Conservation (phyloP, 2,113 vertebrate genomes). For the Ameiurus melas region DNA sequence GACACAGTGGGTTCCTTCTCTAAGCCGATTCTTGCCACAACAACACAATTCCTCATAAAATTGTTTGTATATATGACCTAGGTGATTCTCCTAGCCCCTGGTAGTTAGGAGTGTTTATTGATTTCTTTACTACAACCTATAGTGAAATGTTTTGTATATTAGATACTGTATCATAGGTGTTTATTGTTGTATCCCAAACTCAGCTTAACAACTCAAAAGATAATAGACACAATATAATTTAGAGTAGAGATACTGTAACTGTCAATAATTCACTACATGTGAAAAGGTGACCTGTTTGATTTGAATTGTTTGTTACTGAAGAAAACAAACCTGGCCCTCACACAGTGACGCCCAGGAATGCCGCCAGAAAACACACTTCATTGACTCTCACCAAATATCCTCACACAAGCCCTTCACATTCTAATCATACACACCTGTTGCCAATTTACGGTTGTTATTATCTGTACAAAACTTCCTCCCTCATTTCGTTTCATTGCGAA, state of each 20-base stretch:
- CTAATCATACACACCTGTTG: too few species aligned
- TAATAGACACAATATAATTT: neutral
- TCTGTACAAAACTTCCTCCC: too few species aligned
- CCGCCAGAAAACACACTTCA: neutral
- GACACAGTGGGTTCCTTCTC: neutral
- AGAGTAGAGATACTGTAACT: slow-evolving; percentile 21
- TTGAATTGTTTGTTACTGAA: neutral
- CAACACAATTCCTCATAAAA: neutral
- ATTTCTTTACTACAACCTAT: too few species aligned
- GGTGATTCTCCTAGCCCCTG: neutral
- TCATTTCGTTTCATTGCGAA: too few species aligned
- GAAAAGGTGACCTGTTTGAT: neutral
- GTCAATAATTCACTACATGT: slow-evolving; percentile 23
- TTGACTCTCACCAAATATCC: neutral
- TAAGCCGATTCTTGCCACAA: neutral
- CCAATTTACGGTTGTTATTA: too few species aligned
- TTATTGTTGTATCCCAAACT: neutral
- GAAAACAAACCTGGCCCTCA: neutral
- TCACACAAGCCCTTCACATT: neutral
- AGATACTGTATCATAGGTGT: neutral
- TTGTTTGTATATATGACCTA: neutral
- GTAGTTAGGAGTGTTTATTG: neutral
- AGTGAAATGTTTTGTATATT: neutral
- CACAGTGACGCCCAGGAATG: too few species aligned
- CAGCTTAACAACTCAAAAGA: neutral